Conservation (phyloP, 2,797 vertebrate genomes). For the Hypotaenidia philippensis region DNA sequence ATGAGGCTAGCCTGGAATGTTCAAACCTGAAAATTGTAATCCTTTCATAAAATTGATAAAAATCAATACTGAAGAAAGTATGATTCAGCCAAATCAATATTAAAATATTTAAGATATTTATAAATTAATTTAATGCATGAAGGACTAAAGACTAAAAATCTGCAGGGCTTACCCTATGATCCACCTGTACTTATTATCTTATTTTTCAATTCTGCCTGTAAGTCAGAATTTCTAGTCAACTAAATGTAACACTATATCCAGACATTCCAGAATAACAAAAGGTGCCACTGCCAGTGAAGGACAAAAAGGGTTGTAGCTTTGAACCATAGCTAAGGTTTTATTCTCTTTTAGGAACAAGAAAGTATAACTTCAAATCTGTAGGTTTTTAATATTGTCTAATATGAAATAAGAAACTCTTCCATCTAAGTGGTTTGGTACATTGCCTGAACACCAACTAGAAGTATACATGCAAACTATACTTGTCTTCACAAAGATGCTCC, state of each 20-base stretch:
- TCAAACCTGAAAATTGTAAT: not conserved
- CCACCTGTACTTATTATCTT: not conserved
- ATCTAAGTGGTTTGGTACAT: not conserved
- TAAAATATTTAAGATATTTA: conserved; percentile 29
- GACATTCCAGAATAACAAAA: not conserved
- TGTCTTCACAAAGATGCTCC: not conserved
- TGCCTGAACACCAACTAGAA: not conserved
- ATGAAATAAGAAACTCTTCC: not conserved
- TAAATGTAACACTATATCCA: not conserved
- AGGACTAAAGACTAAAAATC: not conserved
- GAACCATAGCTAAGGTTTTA: not conserved
- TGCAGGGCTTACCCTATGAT: not conserved
- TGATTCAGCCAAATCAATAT: conserved; percentile 9
- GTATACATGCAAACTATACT: not conserved
- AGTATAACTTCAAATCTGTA: not conserved
- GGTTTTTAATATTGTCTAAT: not conserved
- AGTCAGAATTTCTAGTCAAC: not conserved
- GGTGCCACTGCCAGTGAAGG: not conserved
- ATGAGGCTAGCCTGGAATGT: not conserved
- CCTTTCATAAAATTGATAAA: not conserved
- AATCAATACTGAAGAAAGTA: not conserved
- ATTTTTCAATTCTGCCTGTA: not conserved
- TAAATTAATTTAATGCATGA: not conserved
- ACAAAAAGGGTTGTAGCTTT: not conserved
- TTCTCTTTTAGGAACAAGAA: not conserved